Base-by-base conservation (phyloP, 2,797 vertebrate species). In the Enteromius argenteus region DNA sequence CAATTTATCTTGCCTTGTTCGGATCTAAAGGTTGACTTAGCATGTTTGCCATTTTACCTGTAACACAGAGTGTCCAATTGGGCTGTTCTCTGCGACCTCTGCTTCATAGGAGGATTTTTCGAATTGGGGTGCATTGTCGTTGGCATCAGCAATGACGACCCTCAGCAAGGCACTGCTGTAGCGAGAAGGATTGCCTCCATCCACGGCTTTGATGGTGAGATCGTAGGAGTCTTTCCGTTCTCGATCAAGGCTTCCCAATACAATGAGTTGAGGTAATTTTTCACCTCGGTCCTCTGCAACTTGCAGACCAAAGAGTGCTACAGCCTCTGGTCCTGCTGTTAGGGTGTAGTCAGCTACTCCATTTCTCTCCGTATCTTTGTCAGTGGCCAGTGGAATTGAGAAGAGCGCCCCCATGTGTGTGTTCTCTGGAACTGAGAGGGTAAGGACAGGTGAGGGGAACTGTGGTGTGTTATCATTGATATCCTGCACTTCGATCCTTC, bases 401-500 rank as follows among this genome's bases (percentile, higher is more conserved):
- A 99, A 99, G 27, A 98, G 95, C 0, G 96, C 90, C 84, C 98
- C 98, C 0, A 97, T 95, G 76, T 97, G 97, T 23, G 98, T 99
- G 92, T 99, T 99, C 87, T 99, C 98, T 0, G 98, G 98, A 88
- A 99, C 98, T 71, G 96, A 96, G 88, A 99, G 95, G 0, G 96
- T 97, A 87, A 99, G 97, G 83, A 99, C 97, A 0, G 98, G 97
- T 0, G 97, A 97, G 82, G 97, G 96, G 49, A 99, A 99, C 89
- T 99, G 99, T 4, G 98, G 98, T 0, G 98, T 99, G 95, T 99
- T 99, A 94, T 99, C 98, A 8, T 99, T 99, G 91, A 99, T 98
- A 91, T 99, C 98, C 69, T 96, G 96, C 62, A 99, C 97, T 89
- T 98, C 97, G 27, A 99, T 98, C 90, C 98, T 96, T 76, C 98